phyloP scores from a whole-genome alignment of 2,888 invertebrate genomes.

The Apocheima hispidaria region DNA sequence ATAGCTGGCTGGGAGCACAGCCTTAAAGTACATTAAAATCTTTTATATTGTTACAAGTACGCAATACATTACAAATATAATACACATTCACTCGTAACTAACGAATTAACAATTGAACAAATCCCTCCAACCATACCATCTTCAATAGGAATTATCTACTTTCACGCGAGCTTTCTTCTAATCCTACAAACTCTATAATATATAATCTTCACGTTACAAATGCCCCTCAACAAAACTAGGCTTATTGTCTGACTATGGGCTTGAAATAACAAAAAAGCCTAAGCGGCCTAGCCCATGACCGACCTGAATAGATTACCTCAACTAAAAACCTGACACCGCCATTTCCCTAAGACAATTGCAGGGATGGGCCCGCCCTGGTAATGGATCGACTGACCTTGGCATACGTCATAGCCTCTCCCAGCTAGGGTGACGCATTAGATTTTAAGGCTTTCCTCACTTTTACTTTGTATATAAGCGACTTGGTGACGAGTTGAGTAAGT shows the following conservation, averaged over 20 bases:
- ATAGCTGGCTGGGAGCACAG: too few relatives aligned
- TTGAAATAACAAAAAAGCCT: not conserved
- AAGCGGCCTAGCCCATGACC: not conserved
- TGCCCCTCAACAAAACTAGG: not conserved
- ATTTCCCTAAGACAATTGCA: slow-evolving; percentile 49
- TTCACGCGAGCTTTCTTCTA: not conserved
- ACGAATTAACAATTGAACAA: too few relatives aligned
- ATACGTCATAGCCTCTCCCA: slow-evolving; percentile 63
- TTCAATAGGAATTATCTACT: not conserved
- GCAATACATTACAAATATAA: too few relatives aligned
- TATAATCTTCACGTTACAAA: not conserved
- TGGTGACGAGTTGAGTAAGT: not conserved
- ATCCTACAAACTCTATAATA: not conserved
- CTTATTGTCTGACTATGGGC: slow-evolving; percentile 1
- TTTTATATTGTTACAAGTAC: too few relatives aligned
- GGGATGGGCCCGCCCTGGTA: slow-evolving; percentile 52
- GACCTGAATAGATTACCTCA: slow-evolving; percentile 3
- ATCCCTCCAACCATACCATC: not conserved
- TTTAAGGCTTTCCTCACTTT: not conserved
- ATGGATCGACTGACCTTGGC: slow-evolving; percentile 65
- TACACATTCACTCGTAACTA: too few relatives aligned
- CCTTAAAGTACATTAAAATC: too few relatives aligned
- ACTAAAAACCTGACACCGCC: slow-evolving; percentile 17
- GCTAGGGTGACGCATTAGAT: slow-evolving; percentile 42
- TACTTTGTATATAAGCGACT: not conserved